Base-by-base conservation (phyloP, 2,888 invertebrate species). In the Drosophila basisetae region DNA sequence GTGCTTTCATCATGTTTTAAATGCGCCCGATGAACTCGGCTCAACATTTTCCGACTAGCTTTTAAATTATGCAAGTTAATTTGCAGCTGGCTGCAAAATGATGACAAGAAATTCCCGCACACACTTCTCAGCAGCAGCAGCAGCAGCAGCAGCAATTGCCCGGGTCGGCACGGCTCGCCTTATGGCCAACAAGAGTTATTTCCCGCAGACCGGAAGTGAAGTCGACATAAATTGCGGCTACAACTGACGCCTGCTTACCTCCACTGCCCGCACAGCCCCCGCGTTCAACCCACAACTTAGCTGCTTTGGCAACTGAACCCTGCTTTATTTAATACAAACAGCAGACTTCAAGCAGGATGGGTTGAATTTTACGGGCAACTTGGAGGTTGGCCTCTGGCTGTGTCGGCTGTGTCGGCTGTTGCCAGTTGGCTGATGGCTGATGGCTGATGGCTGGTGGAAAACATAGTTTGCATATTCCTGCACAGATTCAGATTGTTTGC, bases 171-270 rank as follows among this genome's bases (percentile, higher is more conserved):
- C 59, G 37, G n/a, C 18, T 39, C 18, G 55, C 50, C 28, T 35
- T 76, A 58, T 76, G 73, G 73, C 69, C 69, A 79, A 80, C 84
- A 86, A 87, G 86, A 84, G 76, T 89, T 84, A 87, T 87, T 87
- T 89, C 72, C 80, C 83, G 79, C 82, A 84, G 82, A 84, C 90
- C 86, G 89, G 86, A 87, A 89, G 89, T 87, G 84, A 84, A 87
- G 86, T 89, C 90, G 83, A 87, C 86, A 89, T 89, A 87, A 87
- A 87, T 87, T 87, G 86, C 74, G 90, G 89, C 90, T 87, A 74
- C 78, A 82, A 78, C 79, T 84, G 78, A 82, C 72, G 84, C 74
- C 72, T 68, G 66, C 61, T 62, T 62, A 37, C 71, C 79, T 54
- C 41, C 25, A 33, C 16, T 22, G 13, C 28, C 53, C 30, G 49